Evolutionary conservation across 1,140 invertebrate genomes (phyloP).

Genomic region (Pseudoatta argentina): DNA sequence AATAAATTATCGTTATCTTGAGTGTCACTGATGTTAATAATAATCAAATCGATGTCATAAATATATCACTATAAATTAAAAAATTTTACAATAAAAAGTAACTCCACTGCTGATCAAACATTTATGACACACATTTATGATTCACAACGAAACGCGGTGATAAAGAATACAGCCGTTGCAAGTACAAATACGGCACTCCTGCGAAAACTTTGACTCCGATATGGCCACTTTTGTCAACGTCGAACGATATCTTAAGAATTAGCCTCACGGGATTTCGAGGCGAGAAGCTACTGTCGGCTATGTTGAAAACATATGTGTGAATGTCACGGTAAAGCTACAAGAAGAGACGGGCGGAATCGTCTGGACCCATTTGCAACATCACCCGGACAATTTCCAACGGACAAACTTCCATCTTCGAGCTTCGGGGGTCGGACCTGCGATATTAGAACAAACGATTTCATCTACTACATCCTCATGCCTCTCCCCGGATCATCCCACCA

Average conservation of each 20-base stretch:
- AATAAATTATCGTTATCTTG: background rate
- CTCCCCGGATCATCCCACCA: background rate
- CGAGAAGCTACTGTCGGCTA: conserved; percentile 30
- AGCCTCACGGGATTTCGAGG: conserved; percentile 63
- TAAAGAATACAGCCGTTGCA: background rate
- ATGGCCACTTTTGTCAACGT: conserved; percentile 63
- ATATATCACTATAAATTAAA: background rate
- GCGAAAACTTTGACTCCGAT: conserved; percentile 49
- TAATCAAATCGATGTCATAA: background rate
- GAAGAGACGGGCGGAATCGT: conserved; percentile 52
- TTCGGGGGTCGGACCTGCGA: conserved; percentile 45
- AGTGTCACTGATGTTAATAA: background rate
- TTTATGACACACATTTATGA: background rate
- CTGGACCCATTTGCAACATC: conserved; percentile 61
- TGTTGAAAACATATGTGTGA: conserved; percentile 52
- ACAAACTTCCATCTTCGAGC: conserved; percentile 66
- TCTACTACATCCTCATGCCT: conserved; percentile 38
- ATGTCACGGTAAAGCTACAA: conserved; percentile 32
- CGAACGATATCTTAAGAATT: conserved; percentile 68
- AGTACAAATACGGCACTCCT: conserved; percentile 30
- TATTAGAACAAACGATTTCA: conserved; percentile 74
- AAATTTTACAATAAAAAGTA: background rate
- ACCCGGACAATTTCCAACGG: conserved; percentile 67
- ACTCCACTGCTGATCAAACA: background rate
- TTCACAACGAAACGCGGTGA: background rate